phyloP scores from a whole-genome alignment of 2,888 invertebrate species.

The Xanthia icteritia region DNA sequence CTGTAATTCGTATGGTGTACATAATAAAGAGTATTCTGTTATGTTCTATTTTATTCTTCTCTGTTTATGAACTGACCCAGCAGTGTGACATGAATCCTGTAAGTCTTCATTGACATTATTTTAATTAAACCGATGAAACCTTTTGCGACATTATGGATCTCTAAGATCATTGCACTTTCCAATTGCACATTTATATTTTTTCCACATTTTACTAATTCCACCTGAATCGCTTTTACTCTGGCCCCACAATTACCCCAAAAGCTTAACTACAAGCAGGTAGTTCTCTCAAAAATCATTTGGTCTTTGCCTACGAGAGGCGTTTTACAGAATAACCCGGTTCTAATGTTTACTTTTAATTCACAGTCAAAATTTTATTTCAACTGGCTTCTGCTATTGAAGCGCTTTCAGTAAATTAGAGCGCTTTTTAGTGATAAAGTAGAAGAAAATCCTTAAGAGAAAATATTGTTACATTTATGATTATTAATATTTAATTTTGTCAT shows the following conservation, averaged over 20 bases:
- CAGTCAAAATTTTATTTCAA: slow-evolving; percentile 87
- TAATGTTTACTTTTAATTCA: slow-evolving; percentile 89
- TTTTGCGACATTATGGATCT: background rate
- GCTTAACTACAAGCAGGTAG: slow-evolving; percentile 87
- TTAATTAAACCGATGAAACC: background rate
- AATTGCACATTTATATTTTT: no score
- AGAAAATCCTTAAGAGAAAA: background rate
- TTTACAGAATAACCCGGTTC: slow-evolving; percentile 83
- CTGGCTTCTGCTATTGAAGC: slow-evolving; percentile 66
- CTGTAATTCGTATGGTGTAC: no score
- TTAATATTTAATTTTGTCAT: background rate
- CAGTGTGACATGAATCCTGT: no score
- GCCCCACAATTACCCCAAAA: slow-evolving; percentile 78
- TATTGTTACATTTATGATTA: background rate
- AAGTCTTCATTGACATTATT: background rate
- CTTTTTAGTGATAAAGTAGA: slow-evolving; percentile 29
- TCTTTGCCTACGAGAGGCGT: slow-evolving; percentile 81
- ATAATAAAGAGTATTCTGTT: no score
- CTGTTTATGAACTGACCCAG: no score
- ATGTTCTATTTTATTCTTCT: background rate
- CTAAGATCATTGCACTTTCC: background rate
- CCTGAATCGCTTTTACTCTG: slow-evolving; percentile 58
- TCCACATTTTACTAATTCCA: no score
- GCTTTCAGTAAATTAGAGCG: slow-evolving; percentile 67
- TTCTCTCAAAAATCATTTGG: slow-evolving; percentile 88